A percentile compares a stretch with the other conserved stretches of the same genome.
These are phyloP conservation scores for Oegoconia quadripuncta DNA, from an alignment of 2,888 invertebrate genomes.

Conservation along the genomic window DNA sequence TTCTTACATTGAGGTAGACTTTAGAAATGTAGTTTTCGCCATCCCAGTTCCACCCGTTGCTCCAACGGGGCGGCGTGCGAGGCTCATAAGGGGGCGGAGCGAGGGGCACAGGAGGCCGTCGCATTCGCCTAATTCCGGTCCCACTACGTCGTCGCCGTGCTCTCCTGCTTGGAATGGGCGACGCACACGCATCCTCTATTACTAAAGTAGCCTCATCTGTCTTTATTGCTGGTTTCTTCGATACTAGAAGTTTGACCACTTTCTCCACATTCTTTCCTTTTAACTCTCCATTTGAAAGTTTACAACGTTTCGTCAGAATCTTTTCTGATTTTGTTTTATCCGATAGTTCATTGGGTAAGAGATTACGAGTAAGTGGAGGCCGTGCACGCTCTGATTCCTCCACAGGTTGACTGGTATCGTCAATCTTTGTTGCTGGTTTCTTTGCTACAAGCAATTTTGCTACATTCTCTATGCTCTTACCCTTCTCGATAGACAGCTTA, in stretches of 20 bases:
- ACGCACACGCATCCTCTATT: slow-evolving; percentile 57
- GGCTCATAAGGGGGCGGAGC: slow-evolving; percentile 30
- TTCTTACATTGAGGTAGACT: slow-evolving; percentile 92
- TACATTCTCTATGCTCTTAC: slow-evolving; percentile 30
- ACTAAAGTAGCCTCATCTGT: slow-evolving; percentile 59
- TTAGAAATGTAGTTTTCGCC: slow-evolving; percentile 90
- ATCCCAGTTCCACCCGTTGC: slow-evolving; percentile 96
- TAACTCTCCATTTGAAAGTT: slow-evolving; percentile 45
- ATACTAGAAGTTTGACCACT: slow-evolving; percentile 62
- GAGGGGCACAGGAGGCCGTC: slow-evolving; percentile 26
- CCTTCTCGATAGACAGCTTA: slow-evolving; percentile 20
- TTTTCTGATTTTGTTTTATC: slow-evolving; percentile 22
- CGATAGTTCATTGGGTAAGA: slow-evolving; percentile 11
- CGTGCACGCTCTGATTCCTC: slow-evolving; percentile 11
- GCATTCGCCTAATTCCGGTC: slow-evolving; percentile 28
- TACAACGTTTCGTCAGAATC: slow-evolving; percentile 42
- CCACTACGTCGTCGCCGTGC: slow-evolving; percentile 32
- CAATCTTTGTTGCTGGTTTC: slow-evolving; percentile 17
- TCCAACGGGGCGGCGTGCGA: slow-evolving; percentile 80
- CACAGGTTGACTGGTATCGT: slow-evolving; percentile 7
- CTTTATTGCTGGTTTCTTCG: slow-evolving; percentile 66
- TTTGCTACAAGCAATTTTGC: slow-evolving; percentile 32
- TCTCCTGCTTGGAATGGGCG: slow-evolving; percentile 35
- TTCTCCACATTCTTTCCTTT: slow-evolving; percentile 66
- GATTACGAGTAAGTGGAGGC: slow-evolving; percentile 12